phyloP scores from a whole-genome alignment of 2,888 invertebrate genomes.

The Epirrhoe alternata region DNA sequence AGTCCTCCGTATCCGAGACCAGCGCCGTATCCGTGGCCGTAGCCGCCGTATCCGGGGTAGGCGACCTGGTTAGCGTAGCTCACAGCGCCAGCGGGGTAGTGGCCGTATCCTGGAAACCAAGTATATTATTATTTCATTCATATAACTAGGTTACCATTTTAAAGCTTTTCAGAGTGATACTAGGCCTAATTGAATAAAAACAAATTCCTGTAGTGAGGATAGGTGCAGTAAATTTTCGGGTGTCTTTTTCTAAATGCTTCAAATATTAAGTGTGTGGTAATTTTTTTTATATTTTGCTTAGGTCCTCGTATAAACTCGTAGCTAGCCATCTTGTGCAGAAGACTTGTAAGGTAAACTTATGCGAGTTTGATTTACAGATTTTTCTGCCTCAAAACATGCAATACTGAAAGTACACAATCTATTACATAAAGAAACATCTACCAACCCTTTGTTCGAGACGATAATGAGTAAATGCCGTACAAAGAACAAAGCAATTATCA shows the following conservation, averaged over 20 bases:
- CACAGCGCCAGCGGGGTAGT: constrained; percentile 49
- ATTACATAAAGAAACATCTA: neutral
- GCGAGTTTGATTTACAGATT: too few relatives aligned
- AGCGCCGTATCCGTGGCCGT: constrained; percentile 38
- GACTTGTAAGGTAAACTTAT: too few relatives aligned
- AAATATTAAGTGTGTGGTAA: too few relatives aligned
- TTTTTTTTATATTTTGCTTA: too few relatives aligned
- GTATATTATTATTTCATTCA: neutral
- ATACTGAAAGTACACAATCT: neutral
- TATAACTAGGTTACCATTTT: neutral
- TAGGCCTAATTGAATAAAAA: neutral
- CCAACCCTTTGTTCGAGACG: constrained; percentile 13
- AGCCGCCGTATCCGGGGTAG: constrained; percentile 56
- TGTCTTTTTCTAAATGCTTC: too few relatives aligned
- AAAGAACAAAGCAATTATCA: constrained; percentile 37
- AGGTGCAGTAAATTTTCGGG: too few relatives aligned
- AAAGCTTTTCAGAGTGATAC: neutral
- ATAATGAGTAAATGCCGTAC: constrained; percentile 31
- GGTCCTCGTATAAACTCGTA: too few relatives aligned
- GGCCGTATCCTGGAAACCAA: constrained; percentile 52
- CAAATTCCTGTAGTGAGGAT: too few relatives aligned
- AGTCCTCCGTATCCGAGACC: constrained; percentile 43
- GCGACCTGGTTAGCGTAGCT: constrained; percentile 54
- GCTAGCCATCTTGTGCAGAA: too few relatives aligned
- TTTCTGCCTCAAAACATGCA: neutral